These are phyloP conservation scores for Spheniscus mendiculus DNA, from an alignment of 2,113 vertebrate species.

Conservation along the genomic window DNA sequence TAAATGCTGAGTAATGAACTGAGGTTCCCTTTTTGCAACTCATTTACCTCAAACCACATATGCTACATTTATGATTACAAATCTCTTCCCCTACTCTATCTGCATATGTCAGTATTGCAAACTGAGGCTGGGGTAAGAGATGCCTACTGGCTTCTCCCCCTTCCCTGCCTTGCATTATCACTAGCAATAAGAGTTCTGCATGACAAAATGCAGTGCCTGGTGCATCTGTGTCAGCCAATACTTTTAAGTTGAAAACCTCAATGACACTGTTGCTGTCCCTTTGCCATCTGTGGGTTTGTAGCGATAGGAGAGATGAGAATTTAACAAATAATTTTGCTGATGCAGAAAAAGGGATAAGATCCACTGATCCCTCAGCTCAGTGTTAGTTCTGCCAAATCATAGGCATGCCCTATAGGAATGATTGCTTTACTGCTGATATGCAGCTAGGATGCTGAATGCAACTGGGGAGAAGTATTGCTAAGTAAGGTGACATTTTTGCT, in stretches of 20 bases:
- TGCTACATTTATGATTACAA: neutral
- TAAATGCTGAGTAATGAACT: neutral
- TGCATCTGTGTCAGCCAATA: neutral
- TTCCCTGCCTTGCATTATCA: neutral
- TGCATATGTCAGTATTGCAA: neutral
- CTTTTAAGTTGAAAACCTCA: neutral
- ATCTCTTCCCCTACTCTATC: neutral
- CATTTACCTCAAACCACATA: neutral
- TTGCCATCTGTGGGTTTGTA: neutral
- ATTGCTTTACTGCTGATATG: neutral
- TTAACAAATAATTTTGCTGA: neutral
- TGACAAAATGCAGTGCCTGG: neutral
- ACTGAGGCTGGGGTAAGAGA: neutral
- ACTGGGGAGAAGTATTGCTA: neutral
- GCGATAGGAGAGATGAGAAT: neutral
- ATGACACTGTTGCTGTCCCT: fast-evolving
- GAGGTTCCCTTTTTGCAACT: neutral
- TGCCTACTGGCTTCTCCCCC: neutral
- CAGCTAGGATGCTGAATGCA: neutral
- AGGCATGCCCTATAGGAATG: neutral
- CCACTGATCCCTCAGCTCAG: neutral
- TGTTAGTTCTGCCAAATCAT: neutral
- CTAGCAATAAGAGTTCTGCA: neutral
- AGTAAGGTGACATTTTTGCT: neutral
- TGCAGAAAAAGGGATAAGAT: neutral